These are phyloP conservation scores for Rotaria sp. DNA, from an alignment of 2,888 invertebrate species.

Conservation along the genomic window DNA sequence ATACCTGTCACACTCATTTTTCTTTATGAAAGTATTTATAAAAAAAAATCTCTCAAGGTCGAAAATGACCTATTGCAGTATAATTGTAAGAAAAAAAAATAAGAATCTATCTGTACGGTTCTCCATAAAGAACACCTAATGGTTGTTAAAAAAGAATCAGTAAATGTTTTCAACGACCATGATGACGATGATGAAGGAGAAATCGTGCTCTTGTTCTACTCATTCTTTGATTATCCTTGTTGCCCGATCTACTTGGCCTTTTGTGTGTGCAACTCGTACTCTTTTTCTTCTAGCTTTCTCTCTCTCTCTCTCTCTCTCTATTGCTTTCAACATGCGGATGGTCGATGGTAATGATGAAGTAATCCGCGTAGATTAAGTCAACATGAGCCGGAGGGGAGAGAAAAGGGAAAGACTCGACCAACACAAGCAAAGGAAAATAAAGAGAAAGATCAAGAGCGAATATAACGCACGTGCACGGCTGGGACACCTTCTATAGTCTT, in stretches of 20 bases:
- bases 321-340: conserved; percentile 14
- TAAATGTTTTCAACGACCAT: background rate
- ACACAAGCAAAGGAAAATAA: background rate
- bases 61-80: background rate
- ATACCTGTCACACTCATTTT: background rate
- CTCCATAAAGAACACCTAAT: background rate
- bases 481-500: conserved; percentile 2
- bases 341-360: conserved; percentile 18
- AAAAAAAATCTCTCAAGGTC: background rate
- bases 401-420: background rate
- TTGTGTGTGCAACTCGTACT: background rate
- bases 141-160: background rate
- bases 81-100: background rate
- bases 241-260: conserved; percentile 21
- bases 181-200: conserved; percentile 18
- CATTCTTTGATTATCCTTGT: conserved; percentile 18
- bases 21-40: background rate
- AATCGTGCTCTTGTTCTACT: background rate
- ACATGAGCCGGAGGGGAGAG: background rate
- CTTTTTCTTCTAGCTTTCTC: background rate
- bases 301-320: background rate
- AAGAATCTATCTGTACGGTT: background rate
- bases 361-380: conserved; percentile 22
- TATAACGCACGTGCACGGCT: background rate
- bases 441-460: background rate